Base-by-base conservation (phyloP, 92 coral and sea anemone species). In the Virgularia gustaviana region DNA sequence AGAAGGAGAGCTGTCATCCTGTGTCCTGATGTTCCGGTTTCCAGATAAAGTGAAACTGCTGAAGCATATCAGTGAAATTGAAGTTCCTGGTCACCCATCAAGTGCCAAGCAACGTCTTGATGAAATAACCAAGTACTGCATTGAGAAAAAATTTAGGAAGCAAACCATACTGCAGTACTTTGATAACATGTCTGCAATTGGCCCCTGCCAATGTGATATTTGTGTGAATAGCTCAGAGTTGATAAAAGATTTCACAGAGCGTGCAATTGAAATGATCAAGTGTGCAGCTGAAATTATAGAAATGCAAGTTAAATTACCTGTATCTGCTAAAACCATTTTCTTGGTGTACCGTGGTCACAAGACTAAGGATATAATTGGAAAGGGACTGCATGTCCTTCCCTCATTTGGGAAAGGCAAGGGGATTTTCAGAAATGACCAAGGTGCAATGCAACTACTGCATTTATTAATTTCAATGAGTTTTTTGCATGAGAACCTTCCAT, bases 171-270 rank as follows among this genome's bases (percentile, higher is more conserved):
- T 56, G 1, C 62, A 56, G 35, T 56, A 56, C 13, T 56, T 56
- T 37, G 32, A 27, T 20, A 37, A 56, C 35, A 4, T 13, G 0
- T 27, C 27, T 56, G 6, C 27, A 5, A 56, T 37, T 56, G 32
- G 62, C 12, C 62, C 62, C 8, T 56, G 62, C 32, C 62, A 56
- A 56, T 56, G 62, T 56, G 62, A 56, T 56, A 37, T 24, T n/a
- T 56, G 62, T 56, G 15, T 56, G 35, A 56, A 56, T 37, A 27
- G 35, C 32, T 19, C 29, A 27, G 62, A 56, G 32, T 37, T 27
- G 51, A 22, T 41, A 36, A 63, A 33, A 22, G 70, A 63, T 20
- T 32, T 63, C 25, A 63, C 70, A 9, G 28, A 36, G 15, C 2
- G 37, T 11, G 70, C 70, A 36, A 41, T 13, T 63, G 70, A 34